phyloP scores from a whole-genome alignment of 2,113 vertebrate species.

The Ophiodon elongatus region DNA sequence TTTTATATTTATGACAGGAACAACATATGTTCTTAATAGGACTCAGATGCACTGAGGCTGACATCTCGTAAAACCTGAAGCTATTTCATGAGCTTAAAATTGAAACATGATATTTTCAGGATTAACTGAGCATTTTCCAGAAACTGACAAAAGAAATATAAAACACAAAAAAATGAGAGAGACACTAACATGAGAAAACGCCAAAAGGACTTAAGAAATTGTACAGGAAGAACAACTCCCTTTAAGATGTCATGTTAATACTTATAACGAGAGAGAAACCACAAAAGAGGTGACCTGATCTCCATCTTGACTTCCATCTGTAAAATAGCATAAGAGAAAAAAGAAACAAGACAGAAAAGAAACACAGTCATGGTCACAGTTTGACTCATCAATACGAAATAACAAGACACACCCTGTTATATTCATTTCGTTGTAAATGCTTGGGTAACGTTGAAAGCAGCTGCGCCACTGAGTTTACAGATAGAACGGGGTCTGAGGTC shows the following conservation, averaged over 20 bases:
- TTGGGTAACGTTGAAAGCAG: slow-evolving; percentile 35
- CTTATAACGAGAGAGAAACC: slow-evolving; percentile 30
- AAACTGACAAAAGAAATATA: background rate
- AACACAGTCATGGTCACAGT: slow-evolving; percentile 35
- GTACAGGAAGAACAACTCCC: slow-evolving; percentile 35
- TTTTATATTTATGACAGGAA: slow-evolving; percentile 23
- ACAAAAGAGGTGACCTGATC: slow-evolving; percentile 89
- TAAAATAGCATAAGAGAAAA: slow-evolving; percentile 74
- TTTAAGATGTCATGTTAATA: slow-evolving; percentile 13
- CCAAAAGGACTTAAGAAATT: slow-evolving; percentile 21
- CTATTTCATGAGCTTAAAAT: background rate
- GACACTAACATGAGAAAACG: slow-evolving; percentile 35
- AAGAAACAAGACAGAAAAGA: slow-evolving; percentile 62
- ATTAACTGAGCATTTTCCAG: background rate
- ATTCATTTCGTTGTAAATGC: slow-evolving; percentile 26
- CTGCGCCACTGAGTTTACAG: slow-evolving; percentile 1
- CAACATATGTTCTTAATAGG: slow-evolving; percentile 3
- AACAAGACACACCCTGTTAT: slow-evolving; percentile 18
- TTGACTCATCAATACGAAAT: slow-evolving; percentile 18
- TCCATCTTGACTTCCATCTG: slow-evolving; percentile 92
- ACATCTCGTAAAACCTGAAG: slow-evolving; percentile 8
- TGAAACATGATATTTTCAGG: background rate
- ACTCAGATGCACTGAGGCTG: background rate
- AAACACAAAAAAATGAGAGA: slow-evolving; percentile 19
- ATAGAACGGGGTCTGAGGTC: slow-evolving; percentile 46